Base-by-base conservation (phyloP, 2,797 vertebrate species). In the Silurus aristotelis region DNA sequence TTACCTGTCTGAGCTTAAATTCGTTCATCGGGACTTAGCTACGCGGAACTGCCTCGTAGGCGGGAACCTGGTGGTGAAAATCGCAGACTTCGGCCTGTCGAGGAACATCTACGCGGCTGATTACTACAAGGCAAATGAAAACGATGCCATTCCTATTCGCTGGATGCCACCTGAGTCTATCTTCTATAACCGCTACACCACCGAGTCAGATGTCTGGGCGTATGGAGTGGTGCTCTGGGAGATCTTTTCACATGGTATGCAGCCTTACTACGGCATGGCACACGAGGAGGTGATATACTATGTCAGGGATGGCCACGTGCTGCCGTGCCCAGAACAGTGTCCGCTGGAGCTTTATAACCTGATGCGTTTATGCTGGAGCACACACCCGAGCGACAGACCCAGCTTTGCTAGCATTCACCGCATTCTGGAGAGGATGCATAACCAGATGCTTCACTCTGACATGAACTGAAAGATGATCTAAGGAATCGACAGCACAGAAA, bases 81-180 rank as follows among this genome's bases (percentile, higher is more conserved):
- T 99, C 0, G 98, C 98, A 0, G 98, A 99, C 91, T 99, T 99
- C 4, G 98, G 98, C 84, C 97, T 99, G 71, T 99, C 98, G 0
- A 94, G 98, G 86, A 99, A 99, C 90, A 99, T 99, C 92, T 99
- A 99, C 90, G 98, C 98, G 0, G 98, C 98, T 0, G 98, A 99
- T 92, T 99, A 99, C 90, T 99, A 99, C 94, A 99, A 99, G 92
- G 98, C 98, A 0, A 97, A 97, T 0, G 98, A 99, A 88, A 99
- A 99, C 0, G 98, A 99, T 0, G 98, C 98, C 72, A 99, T 99
- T 87, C 98, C 98, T 1, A 99, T 99, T 84, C 97, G 98, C 46
- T 99, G 98, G 98, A 99, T 99, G 98, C 98, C 98, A 0, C 98
- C 98, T 0, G 98, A 99, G 90, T 99, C 98, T 4, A 99, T 99